A percentile compares a stretch with the other conserved stretches of the same genome.
Evolutionary conservation across 1,140 invertebrate genomes (phyloP).

Genomic region (Akabosia matsudoensis): DNA sequence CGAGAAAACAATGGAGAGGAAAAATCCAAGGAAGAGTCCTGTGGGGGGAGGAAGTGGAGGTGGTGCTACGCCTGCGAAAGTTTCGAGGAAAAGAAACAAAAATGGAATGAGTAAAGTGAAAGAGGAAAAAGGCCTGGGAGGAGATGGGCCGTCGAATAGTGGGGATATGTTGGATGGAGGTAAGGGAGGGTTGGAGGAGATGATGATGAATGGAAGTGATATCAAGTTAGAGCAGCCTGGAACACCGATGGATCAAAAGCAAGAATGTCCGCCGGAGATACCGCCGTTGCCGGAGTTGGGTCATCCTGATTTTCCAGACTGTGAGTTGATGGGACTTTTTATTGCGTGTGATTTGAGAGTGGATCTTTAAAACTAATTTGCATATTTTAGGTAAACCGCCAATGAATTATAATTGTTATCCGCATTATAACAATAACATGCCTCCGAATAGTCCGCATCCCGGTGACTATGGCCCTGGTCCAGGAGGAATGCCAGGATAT

Average conservation of each 20-base stretch:
- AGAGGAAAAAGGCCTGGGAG: too few species aligned
- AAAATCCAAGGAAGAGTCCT: conserved; percentile 37
- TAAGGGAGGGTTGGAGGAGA: too few species aligned
- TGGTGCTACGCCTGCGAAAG: conserved; percentile 34
- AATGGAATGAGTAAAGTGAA: conserved; percentile 45
- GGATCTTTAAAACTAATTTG: too few species aligned
- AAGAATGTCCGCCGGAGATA: conserved; percentile 42
- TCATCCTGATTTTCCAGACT: conserved; percentile 43
- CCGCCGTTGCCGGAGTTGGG: conserved; percentile 42
- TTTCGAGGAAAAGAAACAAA: conserved; percentile 39
- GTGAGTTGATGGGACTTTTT: conserved; percentile 31
- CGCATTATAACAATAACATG: conserved; percentile 45
- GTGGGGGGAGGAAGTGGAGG: conserved; percentile 1
- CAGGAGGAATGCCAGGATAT: neutral
- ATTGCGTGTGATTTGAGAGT: too few species aligned
- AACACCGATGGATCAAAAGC: conserved; percentile 41
- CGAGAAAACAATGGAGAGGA: conserved; percentile 35
- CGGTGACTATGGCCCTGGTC: conserved; percentile 32
- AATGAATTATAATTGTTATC: conserved; percentile 45
- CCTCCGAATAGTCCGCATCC: conserved; percentile 37
- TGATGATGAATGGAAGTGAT: conserved; percentile 45
- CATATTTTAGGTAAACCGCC: conserved; percentile 41
- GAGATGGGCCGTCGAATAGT: too few species aligned
- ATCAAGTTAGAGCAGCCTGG: conserved; percentile 45
- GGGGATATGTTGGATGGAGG: neutral